Evolutionary conservation across 2,888 invertebrate species (phyloP), one percentile per base, ranked within the genome.

Genomic region (Harpagoxenus sublaevis): DNA sequence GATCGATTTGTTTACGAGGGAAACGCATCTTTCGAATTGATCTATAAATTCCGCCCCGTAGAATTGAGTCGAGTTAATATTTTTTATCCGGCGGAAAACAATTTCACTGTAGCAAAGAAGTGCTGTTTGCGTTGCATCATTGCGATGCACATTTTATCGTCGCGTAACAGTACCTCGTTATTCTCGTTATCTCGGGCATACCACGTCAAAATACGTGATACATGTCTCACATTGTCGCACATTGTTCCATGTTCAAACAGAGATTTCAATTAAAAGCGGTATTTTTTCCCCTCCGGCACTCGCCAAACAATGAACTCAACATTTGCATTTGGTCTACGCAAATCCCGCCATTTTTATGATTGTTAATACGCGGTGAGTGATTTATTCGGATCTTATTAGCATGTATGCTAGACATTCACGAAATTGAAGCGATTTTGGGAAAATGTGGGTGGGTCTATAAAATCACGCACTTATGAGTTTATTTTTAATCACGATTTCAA

Each of bases 221-320:
- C 51, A 71, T 48, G 57, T 71, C 35, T 79, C 79, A 35, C 39
- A 57, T 57, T 79, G 73, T 48, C 15, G 73, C 73, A 65, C 65
- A 55, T 77, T 39, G 66, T 66, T 48, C 10, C 62, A 15, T 35
- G 74, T 45, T 48, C 65, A 66, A 77, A 78, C 53, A 57, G 45
- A 79, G 73, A 60, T 71, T 57, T 79, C 57, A 79, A 79, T 79
- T 79, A 79, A 79, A 71, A 57, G 23, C 57, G 9, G 9, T 79
- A 60, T 79, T 71, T 71, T 70, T 57, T 57, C 18, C 15, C 48
- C 42, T 10, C 31, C 39, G 15, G 39, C 23, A 66, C 18, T 53
- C 18, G 45, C 39, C 57, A 73, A 45, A 71, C 73, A 71, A 79
- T 60, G 35, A 71, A 79, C 57, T 71, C 73, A 57, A 71, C 60